phyloP scores from a whole-genome alignment of 2,797 vertebrate species.

The Tiaroga cobitis region DNA sequence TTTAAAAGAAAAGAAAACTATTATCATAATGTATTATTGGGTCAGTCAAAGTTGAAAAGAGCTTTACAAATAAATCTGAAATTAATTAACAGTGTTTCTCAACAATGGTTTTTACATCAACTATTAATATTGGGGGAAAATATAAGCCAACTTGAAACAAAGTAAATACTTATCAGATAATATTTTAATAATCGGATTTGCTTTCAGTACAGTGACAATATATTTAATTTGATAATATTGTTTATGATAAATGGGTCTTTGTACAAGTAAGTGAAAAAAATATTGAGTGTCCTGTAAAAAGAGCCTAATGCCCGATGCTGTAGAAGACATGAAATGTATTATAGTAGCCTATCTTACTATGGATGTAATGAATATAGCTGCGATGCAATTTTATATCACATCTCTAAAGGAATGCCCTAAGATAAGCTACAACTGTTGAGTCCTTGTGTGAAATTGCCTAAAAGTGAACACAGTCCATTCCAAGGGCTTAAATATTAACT shows the following conservation, averaged over 20 bases:
- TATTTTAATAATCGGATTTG: background rate
- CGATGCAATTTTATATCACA: background rate
- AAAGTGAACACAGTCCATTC: slow-evolving; percentile 38
- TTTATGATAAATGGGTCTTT: background rate
- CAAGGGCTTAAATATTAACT: slow-evolving; percentile 64
- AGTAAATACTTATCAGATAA: too few relatives aligned
- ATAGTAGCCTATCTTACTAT: background rate
- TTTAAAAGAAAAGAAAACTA: too few relatives aligned
- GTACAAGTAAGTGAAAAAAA: background rate
- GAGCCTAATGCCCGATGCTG: background rate
- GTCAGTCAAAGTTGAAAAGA: background rate
- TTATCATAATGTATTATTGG: background rate
- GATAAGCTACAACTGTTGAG: slow-evolving; percentile 22
- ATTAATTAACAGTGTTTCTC: background rate
- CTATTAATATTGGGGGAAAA: background rate
- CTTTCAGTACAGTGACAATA: background rate
- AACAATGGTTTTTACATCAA: background rate
- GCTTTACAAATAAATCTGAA: background rate
- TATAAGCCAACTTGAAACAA: background rate
- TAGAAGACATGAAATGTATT: background rate
- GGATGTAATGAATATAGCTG: background rate
- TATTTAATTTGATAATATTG: background rate
- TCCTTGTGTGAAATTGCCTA: slow-evolving; percentile 1
- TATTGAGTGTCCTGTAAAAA: background rate
- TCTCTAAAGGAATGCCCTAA: slow-evolving; percentile 7